Conservation (phyloP, 2,888 invertebrate species). For the Alviniconcha strummeri region DNA sequence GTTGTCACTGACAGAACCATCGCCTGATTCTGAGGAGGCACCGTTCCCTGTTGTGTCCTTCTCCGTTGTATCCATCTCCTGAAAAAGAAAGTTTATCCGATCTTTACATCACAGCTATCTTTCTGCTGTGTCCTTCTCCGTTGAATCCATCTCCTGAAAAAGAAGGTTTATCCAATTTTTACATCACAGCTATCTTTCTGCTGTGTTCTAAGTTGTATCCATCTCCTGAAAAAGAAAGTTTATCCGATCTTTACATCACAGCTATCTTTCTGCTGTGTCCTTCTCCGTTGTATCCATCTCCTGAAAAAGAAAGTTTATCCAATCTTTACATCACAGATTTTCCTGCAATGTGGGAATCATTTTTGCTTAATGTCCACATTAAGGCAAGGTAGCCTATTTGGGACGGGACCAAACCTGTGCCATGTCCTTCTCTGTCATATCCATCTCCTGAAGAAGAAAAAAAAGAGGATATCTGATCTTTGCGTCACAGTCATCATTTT, state of each 20-base stretch:
- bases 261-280: neutral
- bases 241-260: too few species aligned
- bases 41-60: conserved; percentile 1
- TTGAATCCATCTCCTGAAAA: conserved; percentile 25
- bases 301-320: neutral
- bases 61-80: conserved; percentile 29
- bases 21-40: conserved; percentile 20
- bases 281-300: conserved; percentile 26
- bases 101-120: neutral
- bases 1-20: conserved; percentile 25
- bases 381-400: too few species aligned
- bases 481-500: too few species aligned
- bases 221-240: conserved; percentile 13
- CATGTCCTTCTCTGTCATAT: conserved; percentile 11
- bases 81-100: neutral
- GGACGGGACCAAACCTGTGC: neutral
- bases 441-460: conserved; percentile 14
- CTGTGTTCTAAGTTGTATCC: conserved; percentile 14
- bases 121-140: conserved; percentile 10
- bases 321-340: neutral
- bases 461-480: too few species aligned
- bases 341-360: neutral
- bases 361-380: neutral
- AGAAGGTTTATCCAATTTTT: too few species aligned
- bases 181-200: too few species aligned